A percentile compares a stretch with the other conserved stretches of the same genome.
Conservation (phyloP, 2,113 vertebrate genomes). For the Orcinus orca region DNA sequence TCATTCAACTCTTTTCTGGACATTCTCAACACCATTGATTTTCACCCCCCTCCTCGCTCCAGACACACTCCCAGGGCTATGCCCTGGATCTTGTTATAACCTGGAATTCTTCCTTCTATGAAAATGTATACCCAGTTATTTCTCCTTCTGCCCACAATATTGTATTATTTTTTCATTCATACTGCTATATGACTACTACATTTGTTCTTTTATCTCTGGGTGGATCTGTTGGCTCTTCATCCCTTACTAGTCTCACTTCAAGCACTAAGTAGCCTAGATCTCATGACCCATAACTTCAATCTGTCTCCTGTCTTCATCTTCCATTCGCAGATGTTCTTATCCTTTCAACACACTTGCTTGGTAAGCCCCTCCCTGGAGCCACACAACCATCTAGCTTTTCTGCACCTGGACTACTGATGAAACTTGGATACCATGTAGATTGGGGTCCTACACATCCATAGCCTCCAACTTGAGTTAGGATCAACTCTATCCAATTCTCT, state of each 20-base stretch:
- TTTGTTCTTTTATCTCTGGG: background rate
- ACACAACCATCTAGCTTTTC: background rate
- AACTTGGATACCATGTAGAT: fast-evolving
- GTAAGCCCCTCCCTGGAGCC: background rate
- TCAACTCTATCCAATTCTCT: background rate
- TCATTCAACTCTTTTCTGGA: background rate
- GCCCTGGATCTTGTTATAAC: no score
- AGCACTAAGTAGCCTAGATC: background rate
- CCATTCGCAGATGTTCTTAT: background rate
- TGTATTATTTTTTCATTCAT: background rate
- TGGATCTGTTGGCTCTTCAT: background rate
- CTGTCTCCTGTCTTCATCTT: background rate
- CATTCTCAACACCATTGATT: background rate
- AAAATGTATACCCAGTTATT: background rate
- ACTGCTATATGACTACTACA: fast-evolving
- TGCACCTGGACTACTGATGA: background rate
- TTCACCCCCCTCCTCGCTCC: background rate
- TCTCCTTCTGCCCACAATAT: background rate
- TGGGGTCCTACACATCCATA: background rate
- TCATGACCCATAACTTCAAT: background rate
- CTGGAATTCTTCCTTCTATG: background rate
- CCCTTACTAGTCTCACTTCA: background rate
- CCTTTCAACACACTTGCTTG: background rate
- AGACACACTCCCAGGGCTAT: background rate
- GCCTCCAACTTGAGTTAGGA: background rate